Evolutionary conservation across 2,888 invertebrate genomes (phyloP).

Genomic region (Anticlea derivata): DNA sequence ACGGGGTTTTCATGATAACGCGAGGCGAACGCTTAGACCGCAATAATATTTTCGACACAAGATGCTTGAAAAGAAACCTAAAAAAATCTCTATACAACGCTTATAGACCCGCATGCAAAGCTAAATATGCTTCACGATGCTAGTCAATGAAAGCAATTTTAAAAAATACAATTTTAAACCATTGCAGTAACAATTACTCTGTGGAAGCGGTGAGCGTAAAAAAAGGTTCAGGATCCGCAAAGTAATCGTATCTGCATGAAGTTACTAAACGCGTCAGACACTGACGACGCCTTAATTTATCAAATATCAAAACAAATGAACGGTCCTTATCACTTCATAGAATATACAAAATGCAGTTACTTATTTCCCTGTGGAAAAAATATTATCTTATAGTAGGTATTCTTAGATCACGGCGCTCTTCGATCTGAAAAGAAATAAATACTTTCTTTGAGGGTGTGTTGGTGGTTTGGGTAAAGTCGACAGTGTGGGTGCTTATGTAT

Average conservation of each 20-base stretch:
- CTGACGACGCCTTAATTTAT: slow-evolving; percentile 79
- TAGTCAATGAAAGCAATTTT: slow-evolving; percentile 74
- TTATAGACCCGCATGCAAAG: slow-evolving; percentile 76
- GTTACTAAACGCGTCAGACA: slow-evolving; percentile 76
- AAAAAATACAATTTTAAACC: slow-evolving; percentile 73
- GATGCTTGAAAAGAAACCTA: slow-evolving; percentile 79
- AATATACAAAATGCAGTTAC: slow-evolving; percentile 85
- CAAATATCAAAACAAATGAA: slow-evolving; percentile 83
- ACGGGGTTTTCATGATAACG: slow-evolving; percentile 41
- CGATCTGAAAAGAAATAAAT: slow-evolving; percentile 73
- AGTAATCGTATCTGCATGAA: slow-evolving; percentile 76
- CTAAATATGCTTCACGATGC: slow-evolving; percentile 67
- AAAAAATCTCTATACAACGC: slow-evolving; percentile 79
- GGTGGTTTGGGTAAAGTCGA: neutral
- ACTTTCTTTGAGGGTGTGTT: slow-evolving; percentile 25
- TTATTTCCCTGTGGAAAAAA: slow-evolving; percentile 85
- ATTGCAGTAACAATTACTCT: slow-evolving; percentile 76
- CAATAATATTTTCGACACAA: slow-evolving; percentile 45
- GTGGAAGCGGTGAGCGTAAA: slow-evolving; percentile 82
- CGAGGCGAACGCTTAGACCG: slow-evolving; percentile 44
- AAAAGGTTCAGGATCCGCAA: slow-evolving; percentile 79
- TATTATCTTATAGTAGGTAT: slow-evolving; percentile 84
- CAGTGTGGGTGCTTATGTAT: neutral
- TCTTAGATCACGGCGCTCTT: slow-evolving; percentile 83
- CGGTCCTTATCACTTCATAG: slow-evolving; percentile 84